These are phyloP conservation scores for Apogon hyalosoma DNA, from an alignment of 2,797 vertebrate species.

Conservation along the genomic window DNA sequence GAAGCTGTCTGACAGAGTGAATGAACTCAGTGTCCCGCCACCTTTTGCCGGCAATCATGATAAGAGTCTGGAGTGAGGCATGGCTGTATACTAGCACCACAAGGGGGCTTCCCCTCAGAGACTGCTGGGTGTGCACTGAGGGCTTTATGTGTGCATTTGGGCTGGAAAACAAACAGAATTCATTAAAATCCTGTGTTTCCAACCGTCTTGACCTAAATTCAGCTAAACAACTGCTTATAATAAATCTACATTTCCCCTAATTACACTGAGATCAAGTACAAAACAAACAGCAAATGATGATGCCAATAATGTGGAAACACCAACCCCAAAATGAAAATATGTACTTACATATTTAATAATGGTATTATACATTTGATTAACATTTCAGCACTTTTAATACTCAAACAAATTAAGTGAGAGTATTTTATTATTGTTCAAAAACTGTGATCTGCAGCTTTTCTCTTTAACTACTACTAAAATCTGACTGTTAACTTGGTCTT, in stretches of 20 bases:
- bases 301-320: not conserved
- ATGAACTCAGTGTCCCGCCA: slow-evolving; percentile 57
- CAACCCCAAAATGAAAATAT: not conserved
- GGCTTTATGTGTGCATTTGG: not conserved
- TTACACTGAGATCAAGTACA: slow-evolving; percentile 11
- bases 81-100: slow-evolving; percentile 48
- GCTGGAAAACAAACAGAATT: slow-evolving; percentile 4
- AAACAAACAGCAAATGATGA: not conserved
- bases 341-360: not conserved
- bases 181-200: slow-evolving; percentile 4
- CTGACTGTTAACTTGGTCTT: too few species aligned
- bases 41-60: slow-evolving; percentile 63
- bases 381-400: too few species aligned
- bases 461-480: too few species aligned
- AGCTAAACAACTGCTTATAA: too few species aligned
- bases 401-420: too few species aligned
- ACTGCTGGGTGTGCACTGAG: slow-evolving; percentile 28
- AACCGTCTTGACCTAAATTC: slow-evolving; percentile 2
- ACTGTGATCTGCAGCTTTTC: too few species aligned
- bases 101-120: slow-evolving; percentile 29
- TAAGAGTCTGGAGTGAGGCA: slow-evolving; percentile 64
- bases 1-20: slow-evolving; percentile 67
- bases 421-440: too few species aligned
- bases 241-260: not conserved
- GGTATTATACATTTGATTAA: not conserved